Evolutionary conservation across 2,113 vertebrate species (phyloP).

Genomic region (Hypomesus transpacificus): DNA sequence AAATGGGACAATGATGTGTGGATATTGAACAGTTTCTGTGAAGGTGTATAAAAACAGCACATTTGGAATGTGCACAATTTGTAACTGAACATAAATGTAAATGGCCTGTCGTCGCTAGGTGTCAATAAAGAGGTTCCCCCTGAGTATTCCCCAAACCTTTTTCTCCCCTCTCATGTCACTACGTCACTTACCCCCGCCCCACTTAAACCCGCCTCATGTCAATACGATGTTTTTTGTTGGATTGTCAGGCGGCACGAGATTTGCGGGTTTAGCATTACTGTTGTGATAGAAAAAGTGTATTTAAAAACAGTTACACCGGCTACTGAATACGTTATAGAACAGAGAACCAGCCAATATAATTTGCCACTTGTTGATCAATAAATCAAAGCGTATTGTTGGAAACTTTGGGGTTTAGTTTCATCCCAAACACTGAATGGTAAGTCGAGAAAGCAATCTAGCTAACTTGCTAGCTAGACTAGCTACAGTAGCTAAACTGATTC

Average conservation of each 20-base stretch:
- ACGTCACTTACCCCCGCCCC: slow-evolving; percentile 60
- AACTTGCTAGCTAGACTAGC: not conserved
- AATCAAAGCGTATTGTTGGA: not conserved
- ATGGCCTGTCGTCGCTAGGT: slow-evolving; percentile 36
- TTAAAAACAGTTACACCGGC: not conserved
- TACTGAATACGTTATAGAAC: not conserved
- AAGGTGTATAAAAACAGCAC: no score
- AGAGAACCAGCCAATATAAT: not conserved
- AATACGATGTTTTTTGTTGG: slow-evolving; percentile 28
- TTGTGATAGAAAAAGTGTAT: not conserved
- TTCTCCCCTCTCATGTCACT: slow-evolving; percentile 26
- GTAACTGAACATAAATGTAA: no score
- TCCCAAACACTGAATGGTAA: slow-evolving; percentile 4
- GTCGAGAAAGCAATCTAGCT: not conserved
- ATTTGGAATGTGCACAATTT: no score
- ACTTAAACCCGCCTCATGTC: slow-evolving; percentile 52
- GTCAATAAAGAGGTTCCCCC: slow-evolving; percentile 31
- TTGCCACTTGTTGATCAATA: not conserved
- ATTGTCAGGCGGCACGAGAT: slow-evolving; percentile 45
- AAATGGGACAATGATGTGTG: not conserved
- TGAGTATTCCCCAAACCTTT: slow-evolving; percentile 20
- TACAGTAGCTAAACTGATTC: no score
- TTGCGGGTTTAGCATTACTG: slow-evolving; percentile 11
- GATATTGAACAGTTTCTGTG: not conserved
- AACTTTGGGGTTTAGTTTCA: not conserved